Evolutionary conservation across 2,888 invertebrate species (phyloP), one percentile per base, ranked within the genome.

Genomic region (Deroplatys truncata): DNA sequence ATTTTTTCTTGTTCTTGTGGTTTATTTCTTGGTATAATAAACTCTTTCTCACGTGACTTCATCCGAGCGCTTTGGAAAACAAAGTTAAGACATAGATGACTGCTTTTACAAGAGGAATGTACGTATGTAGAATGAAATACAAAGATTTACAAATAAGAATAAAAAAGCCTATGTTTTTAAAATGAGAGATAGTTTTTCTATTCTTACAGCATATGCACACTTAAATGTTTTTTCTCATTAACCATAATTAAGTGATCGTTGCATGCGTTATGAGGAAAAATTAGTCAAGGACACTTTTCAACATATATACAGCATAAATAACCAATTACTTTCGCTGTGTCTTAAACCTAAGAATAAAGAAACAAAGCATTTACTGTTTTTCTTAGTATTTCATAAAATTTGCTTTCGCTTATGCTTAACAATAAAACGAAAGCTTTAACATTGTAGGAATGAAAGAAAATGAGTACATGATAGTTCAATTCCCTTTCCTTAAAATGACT

Each of bases 101-200:
- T 86, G 90, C 86, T 43, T 82, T 86, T 72, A 72, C 84, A 82
- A 90, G 89, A 91, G 91, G 91, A 91, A 91, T 90, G 91, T 90
- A 82, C 56, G 85, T 88, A 85, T 72, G 72, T 84, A 89, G 89
- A 89, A 87, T 31, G 72, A 85, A 90, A 85, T 16, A 90, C 89
- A 83, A 90, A 90, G 88, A 83, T 83, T 56, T 88, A 89, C 89
- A 90, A 90, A 90, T 86, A 88, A 90, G 90, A 89, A 87, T 35
- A 88, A 90, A 88, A 72, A 72, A 72, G 56, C 20, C 25, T 72
- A 72, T 72, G 20, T 5, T 72, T 10, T 72, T 72, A 72, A 72
- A 72, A 72, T 72, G 56, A 72, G 25, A 20, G 20, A 72, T 72
- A 72, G 56, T 82, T 86, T 85, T 88, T 88, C 25, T 84, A 56